These are phyloP conservation scores for Arge pagana DNA, from an alignment of 2,888 invertebrate genomes.

Conservation along the genomic window DNA sequence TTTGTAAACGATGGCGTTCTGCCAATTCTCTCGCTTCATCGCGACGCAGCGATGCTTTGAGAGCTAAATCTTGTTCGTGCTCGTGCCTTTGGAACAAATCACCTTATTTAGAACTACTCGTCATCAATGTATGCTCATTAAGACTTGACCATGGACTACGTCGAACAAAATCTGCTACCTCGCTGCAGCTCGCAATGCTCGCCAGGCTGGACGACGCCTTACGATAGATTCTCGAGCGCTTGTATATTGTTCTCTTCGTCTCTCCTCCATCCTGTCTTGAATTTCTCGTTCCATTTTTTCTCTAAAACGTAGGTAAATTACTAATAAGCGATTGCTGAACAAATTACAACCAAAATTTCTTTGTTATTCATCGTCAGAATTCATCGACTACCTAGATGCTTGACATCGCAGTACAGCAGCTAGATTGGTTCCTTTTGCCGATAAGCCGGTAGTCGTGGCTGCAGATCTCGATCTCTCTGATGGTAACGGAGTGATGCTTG, in stretches of 20 bases:
- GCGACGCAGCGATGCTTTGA: conserved; percentile 68
- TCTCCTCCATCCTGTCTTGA: conserved; percentile 64
- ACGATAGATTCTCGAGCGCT: conserved; percentile 66
- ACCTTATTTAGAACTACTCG: neutral
- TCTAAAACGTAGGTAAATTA: conserved; percentile 41
- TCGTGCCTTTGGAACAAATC: conserved; percentile 43
- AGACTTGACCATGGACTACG: too few species aligned
- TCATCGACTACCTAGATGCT: conserved; percentile 46
- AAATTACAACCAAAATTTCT: neutral
- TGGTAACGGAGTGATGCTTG: conserved; percentile 37
- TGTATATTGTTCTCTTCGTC: conserved; percentile 64
- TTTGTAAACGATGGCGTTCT: conserved; percentile 71
- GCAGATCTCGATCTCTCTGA: conserved; percentile 49
- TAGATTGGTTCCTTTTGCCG: conserved; percentile 60
- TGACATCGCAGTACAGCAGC: conserved; percentile 67
- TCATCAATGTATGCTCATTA: neutral
- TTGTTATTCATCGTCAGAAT: neutral
- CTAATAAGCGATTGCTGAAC: neutral
- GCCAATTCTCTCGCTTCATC: conserved; percentile 71
- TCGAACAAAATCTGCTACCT: too few species aligned
- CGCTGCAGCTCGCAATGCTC: conserved; percentile 61
- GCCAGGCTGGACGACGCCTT: conserved; percentile 72
- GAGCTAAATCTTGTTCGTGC: conserved; percentile 70
- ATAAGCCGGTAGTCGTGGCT: conserved; percentile 38
- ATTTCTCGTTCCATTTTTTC: conserved; percentile 69